Percentiles rank a stretch among this genome's conserved stretches.
phyloP scores from a whole-genome alignment of 2,888 invertebrate genomes.

The Axea sp. region DNA sequence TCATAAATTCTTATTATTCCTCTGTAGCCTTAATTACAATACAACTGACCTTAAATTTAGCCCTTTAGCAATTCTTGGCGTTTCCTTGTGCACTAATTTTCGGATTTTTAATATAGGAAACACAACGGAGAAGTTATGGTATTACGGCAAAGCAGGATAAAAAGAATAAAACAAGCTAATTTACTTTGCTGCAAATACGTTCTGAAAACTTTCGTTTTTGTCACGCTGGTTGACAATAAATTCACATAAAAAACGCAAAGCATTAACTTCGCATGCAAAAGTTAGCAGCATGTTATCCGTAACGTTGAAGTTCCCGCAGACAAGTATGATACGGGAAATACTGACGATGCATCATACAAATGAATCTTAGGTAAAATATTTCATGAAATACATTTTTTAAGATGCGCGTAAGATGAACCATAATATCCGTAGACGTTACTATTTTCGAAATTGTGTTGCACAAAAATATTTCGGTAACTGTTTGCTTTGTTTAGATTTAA shows the following conservation, averaged over 20 bases:
- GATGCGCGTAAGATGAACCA: too few species aligned
- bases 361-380: conserved; percentile 21
- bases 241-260: conserved; percentile 35
- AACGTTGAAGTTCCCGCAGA: conserved; percentile 21
- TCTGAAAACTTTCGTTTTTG: not conserved
- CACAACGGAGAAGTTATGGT: not conserved
- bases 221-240: too few species aligned
- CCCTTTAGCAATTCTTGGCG: conserved; percentile 4
- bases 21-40: conserved; percentile 37
- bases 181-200: too few species aligned
- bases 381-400: not conserved
- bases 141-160: not conserved
- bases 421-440: too few species aligned
- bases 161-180: not conserved
- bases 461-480: too few species aligned
- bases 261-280: conserved; percentile 42
- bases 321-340: conserved; percentile 15
- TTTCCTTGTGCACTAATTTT: not conserved
- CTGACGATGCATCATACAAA: conserved; percentile 42
- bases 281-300: conserved; percentile 48
- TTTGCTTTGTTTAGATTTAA: too few species aligned
- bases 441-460: too few species aligned
- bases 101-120: not conserved
- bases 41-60: too few species aligned
- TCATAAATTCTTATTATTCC: conserved; percentile 28